Conservation (phyloP, 92 coral and sea anemone genomes). For the Montipora capitata region DNA sequence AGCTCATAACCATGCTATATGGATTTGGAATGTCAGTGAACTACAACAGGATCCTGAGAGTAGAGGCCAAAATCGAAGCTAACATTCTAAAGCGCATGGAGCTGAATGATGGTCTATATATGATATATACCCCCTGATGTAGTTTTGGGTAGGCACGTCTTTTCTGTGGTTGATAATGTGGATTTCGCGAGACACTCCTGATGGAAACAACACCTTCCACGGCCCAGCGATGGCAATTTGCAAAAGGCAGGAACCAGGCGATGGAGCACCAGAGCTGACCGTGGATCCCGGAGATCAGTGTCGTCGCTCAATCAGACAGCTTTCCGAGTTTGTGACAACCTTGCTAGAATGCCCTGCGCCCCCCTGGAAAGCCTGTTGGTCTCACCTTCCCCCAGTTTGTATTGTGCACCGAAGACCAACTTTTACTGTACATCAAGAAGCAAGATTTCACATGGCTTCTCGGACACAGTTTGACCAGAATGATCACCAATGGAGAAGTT, state of each 20-base stretch:
- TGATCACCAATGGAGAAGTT: no score
- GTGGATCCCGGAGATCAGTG: no score
- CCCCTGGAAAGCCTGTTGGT: constrained; percentile 37
- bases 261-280: no score
- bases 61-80: background rate
- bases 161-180: constrained; percentile 67
- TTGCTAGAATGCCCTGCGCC: background rate
- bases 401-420: no score
- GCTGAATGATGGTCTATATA: constrained; percentile 33
- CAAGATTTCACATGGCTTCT: no score
- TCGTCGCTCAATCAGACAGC: no score
- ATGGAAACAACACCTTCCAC: no score
- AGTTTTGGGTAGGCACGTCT: constrained; percentile 12
- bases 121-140: constrained; percentile 44
- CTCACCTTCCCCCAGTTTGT: constrained; percentile 17
- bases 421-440: no score
- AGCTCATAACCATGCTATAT: constrained; percentile 58
- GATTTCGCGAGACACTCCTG: constrained; percentile 25
- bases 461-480: no score
- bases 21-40: constrained; percentile 78
- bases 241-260: no score
- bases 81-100: constrained; percentile 50
- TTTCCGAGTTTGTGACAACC: no score
- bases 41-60: constrained; percentile 54
- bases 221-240: no score